These are phyloP conservation scores for Spinibarbus caldwelli DNA, from an alignment of 2,797 vertebrate species.

Conservation along the genomic window DNA sequence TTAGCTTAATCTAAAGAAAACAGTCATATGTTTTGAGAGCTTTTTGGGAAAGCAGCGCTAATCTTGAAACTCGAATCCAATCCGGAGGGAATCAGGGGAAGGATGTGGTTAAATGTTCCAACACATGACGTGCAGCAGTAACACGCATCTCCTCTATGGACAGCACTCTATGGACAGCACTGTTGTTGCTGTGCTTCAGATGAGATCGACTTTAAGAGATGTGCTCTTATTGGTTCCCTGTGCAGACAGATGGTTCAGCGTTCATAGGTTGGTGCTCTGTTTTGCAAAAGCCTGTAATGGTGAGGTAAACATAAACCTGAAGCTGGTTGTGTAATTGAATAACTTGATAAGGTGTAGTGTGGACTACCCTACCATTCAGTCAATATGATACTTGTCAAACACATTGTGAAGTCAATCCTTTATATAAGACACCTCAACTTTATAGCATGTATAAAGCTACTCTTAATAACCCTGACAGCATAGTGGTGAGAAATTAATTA, in stretches of 20 bases:
- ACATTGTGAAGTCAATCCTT: neutral
- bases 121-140: neutral
- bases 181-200: slow-evolving; percentile 10
- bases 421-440: neutral
- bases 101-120: slow-evolving; percentile 52
- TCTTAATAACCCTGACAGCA: neutral
- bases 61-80: neutral
- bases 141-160: neutral
- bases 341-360: neutral
- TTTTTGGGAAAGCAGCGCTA: neutral
- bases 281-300: slow-evolving; percentile 13
- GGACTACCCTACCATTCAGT: neutral
- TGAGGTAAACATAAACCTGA: neutral
- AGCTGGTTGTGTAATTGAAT: slow-evolving; percentile 1
- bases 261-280: neutral
- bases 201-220: slow-evolving; percentile 45
- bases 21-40: neutral
- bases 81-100: slow-evolving; percentile 28
- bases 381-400: neutral
- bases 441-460: neutral
- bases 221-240: slow-evolving; percentile 11
- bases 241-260: neutral
- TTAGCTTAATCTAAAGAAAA: neutral
- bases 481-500: neutral
- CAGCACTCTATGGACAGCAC: slow-evolving; percentile 15